Evolutionary conservation across 2,888 invertebrate genomes (phyloP).

Genomic region (Agriopis aurantiaria): DNA sequence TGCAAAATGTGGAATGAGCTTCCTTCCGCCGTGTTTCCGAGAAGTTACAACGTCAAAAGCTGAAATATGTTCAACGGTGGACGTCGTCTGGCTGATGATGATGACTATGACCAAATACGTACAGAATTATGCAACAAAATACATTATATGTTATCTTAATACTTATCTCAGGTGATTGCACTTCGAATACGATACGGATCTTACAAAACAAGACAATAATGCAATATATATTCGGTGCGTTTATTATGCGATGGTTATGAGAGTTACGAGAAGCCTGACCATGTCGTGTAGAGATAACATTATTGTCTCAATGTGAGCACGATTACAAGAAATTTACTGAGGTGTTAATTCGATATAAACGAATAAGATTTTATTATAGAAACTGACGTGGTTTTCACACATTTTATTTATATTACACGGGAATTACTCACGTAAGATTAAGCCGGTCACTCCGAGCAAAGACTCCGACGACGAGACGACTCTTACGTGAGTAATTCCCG

Average conservation of each 20-base stretch:
- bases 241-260: slow-evolving; percentile 27
- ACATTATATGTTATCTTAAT: slow-evolving; percentile 59
- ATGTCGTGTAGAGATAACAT: slow-evolving; percentile 9
- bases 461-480: too few species aligned
- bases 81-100: too few species aligned
- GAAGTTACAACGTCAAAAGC: too few species aligned
- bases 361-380: neutral
- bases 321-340: slow-evolving; percentile 17
- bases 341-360: neutral
- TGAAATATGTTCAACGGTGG: too few species aligned
- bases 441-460: too few species aligned
- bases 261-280: slow-evolving; percentile 2
- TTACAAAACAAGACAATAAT: slow-evolving; percentile 44
- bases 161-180: slow-evolving; percentile 52
- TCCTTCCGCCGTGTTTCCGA: too few species aligned
- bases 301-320: slow-evolving; percentile 26
- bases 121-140: slow-evolving; percentile 57
- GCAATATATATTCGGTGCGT: slow-evolving; percentile 23
- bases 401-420: too few species aligned
- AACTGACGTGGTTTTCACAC: too few species aligned
- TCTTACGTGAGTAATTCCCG: too few species aligned
- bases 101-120: neutral
- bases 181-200: slow-evolving; percentile 47
- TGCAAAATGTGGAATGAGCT: too few species aligned
- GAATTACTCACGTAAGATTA: too few species aligned